Percentiles rank a stretch among this genome's conserved stretches.
Conservation (phyloP, 2,888 invertebrate genomes). For the Drosophila longiperda region DNA sequence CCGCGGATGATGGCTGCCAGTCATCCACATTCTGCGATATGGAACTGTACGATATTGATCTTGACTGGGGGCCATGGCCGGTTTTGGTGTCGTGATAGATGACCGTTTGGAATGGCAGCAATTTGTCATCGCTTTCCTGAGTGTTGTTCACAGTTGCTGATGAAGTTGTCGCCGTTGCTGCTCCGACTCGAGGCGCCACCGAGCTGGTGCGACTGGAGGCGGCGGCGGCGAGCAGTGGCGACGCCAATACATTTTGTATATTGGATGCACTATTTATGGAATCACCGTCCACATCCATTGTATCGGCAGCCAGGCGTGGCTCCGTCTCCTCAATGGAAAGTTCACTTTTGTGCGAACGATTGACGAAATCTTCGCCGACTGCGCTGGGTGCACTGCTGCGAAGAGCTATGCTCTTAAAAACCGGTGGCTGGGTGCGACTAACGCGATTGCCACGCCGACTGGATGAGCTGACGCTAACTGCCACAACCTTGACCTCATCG, state of each 20-base stretch:
- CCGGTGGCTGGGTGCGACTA: constrained; percentile 42
- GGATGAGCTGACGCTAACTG: constrained; percentile 86
- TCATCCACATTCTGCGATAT: constrained; percentile 85
- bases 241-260: constrained; percentile 83
- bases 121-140: constrained; percentile 63
- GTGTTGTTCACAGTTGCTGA: constrained; percentile 18
- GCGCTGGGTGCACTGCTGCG: constrained; percentile 57
- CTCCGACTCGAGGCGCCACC: constrained; percentile 83
- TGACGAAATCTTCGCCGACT: constrained; percentile 75
- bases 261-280: constrained; percentile 83
- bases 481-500: constrained; percentile 85
- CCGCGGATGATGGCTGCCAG: constrained; percentile 68
- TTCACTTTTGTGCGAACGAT: constrained; percentile 87
- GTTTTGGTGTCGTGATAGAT: constrained; percentile 86
- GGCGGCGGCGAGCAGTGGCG: constrained; percentile 86
- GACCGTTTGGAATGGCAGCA: constrained; percentile 86
- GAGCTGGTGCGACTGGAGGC: constrained; percentile 58
- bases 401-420: constrained; percentile 27
- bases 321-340: constrained; percentile 87
- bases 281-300: constrained; percentile 69
- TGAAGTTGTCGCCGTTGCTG: background rate
- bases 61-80: constrained; percentile 83
- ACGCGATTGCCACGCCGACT: constrained; percentile 59
- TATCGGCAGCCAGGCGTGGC: constrained; percentile 85
- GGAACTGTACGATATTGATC: constrained; percentile 87